phyloP scores from a whole-genome alignment of 2,113 vertebrate species.

The Condylura cristata region DNA sequence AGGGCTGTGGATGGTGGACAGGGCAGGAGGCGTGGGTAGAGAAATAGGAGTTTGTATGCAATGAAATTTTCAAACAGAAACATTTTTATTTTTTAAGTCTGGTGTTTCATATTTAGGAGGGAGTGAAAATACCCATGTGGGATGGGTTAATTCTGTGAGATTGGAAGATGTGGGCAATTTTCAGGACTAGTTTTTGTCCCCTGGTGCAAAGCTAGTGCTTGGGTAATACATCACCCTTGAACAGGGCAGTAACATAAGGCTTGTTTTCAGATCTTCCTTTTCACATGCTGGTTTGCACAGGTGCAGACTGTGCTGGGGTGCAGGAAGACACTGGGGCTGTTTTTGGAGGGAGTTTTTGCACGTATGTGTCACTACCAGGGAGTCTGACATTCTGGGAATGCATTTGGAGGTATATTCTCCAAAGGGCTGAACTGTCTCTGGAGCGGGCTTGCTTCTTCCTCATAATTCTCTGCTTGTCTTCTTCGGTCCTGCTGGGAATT shows the following conservation, averaged over 20 bases:
- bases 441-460: neutral
- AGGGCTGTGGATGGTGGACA: neutral
- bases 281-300: neutral
- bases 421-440: neutral
- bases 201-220: neutral
- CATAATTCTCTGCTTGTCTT: neutral
- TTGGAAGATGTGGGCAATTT: neutral
- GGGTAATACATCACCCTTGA: neutral
- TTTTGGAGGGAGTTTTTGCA: neutral
- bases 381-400: slow-evolving; percentile 11
- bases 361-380: neutral
- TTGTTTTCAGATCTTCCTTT: neutral
- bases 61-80: neutral
- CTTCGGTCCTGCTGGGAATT: neutral
- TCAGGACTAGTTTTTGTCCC: neutral
- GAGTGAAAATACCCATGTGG: neutral
- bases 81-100: neutral
- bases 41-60: neutral
- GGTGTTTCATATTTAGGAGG: neutral
- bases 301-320: neutral
- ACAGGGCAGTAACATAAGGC: neutral
- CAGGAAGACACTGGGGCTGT: neutral
- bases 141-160: neutral
- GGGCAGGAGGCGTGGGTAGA: neutral
- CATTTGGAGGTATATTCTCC: neutral